Evolutionary conservation across 2,888 invertebrate genomes (phyloP), one percentile per base, ranked within the genome.

Genomic region (Macrosoma leucophasiata): DNA sequence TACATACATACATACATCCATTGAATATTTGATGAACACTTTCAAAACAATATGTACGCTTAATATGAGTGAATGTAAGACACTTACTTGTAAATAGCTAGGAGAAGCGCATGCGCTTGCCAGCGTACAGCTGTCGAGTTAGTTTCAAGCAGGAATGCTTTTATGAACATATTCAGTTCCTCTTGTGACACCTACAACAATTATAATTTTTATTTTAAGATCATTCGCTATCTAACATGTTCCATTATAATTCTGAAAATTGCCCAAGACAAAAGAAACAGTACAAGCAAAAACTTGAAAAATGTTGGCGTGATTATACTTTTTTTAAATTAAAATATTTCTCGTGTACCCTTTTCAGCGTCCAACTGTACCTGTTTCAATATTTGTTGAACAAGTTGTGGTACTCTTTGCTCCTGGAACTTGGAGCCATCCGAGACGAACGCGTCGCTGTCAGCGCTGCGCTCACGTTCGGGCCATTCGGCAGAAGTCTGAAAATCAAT

Each of bases 91-190:
- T 95, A 95, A 46, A 96, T 90, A 0, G 95, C 92, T 13, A 93
- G 85, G 17, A 95, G 84, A 2, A 96, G 78, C 0, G 93, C 92
- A 68, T 98, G 98, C 0, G 96, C 96, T 73, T 97, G 97, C 97
- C 97, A 97, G 38, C 98, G 90, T 7, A 97, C 92, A 12, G 93
- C 90, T 0, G 96, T 95, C 5, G 94, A 92, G 65, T 97, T 97
- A 0, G 96, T 97, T 71, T 97, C 97, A 40, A 98, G 78, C 24
- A 97, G 87, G 82, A 97, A 98, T 1, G 94, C 93, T 50, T 94
- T 91, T 10, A 98, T 89, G 55, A 97, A 97, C 65, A 89, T 84
- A 17, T 87, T 87, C 33, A 94, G 70, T 31, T 91, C 86, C 2
- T 88, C 87, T 48, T 81, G 81, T 0, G 88, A 79, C 2, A 91